A percentile compares a stretch with the other conserved stretches of the same genome.
phyloP scores from a whole-genome alignment of 2,113 vertebrate genomes.

The Otolemur garnettii region DNA sequence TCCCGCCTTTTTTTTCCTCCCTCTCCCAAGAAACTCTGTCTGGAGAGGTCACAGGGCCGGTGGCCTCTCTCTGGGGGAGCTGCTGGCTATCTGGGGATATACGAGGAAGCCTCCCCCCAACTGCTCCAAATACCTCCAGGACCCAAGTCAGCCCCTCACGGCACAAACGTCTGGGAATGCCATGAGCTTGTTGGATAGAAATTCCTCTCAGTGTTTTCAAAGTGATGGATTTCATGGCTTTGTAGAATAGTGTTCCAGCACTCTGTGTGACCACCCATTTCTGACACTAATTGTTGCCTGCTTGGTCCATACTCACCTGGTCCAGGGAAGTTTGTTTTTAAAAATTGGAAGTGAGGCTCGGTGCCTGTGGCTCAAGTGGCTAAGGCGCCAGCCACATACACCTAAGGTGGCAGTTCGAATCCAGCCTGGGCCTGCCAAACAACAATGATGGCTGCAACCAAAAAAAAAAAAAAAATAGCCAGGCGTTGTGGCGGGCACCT shows the following conservation, averaged over 20 bases:
- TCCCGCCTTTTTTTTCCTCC: background rate
- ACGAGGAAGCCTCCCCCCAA: background rate
- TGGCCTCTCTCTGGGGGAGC: background rate
- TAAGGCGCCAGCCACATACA: no score
- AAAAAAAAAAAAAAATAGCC: no score
- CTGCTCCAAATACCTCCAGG: background rate
- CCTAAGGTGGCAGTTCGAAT: no score
- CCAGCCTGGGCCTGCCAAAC: no score
- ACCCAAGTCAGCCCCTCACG: background rate
- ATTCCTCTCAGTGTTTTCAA: background rate
- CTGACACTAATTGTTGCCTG: background rate
- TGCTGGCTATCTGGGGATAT: background rate
- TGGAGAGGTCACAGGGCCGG: background rate
- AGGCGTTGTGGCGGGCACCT: no score
- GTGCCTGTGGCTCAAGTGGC: no score
- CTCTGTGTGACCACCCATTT: background rate
- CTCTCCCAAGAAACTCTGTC: background rate
- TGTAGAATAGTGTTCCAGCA: background rate
- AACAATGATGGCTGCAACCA: no score
- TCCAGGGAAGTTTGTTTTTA: background rate
- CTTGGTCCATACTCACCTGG: background rate
- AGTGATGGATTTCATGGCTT: background rate
- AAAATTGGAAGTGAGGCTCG: background rate
- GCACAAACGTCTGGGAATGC: constrained; percentile 27
- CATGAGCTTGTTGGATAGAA: background rate